Evolutionary conservation across 2,888 invertebrate species (phyloP).

Genomic region (Drepana falcataria): DNA sequence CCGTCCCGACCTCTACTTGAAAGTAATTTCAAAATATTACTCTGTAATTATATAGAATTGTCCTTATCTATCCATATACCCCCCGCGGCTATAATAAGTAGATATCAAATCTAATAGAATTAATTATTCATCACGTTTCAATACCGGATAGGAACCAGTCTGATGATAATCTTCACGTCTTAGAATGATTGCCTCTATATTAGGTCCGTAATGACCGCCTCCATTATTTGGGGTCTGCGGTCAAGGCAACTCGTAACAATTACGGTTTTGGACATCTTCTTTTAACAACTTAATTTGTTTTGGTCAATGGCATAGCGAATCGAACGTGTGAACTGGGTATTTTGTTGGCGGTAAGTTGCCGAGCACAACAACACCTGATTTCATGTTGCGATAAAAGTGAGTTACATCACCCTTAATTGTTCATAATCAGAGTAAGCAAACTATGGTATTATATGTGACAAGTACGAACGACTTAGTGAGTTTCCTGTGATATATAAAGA

Average conservation of each 20-base stretch:
- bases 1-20: constrained; percentile 9
- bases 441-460: constrained; percentile 44
- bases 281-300: constrained; percentile 3
- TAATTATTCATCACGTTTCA: constrained; percentile 43
- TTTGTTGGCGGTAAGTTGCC: constrained; percentile 12
- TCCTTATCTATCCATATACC: constrained; percentile 25
- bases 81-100: constrained; percentile 39
- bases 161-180: constrained; percentile 29
- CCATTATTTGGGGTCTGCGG: constrained; percentile 34
- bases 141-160: constrained; percentile 50
- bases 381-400: constrained; percentile 25
- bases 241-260: constrained; percentile 34
- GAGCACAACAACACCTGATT: constrained; percentile 24
- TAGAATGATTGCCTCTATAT: constrained; percentile 26
- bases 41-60: constrained; percentile 21
- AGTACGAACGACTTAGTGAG: constrained; percentile 42
- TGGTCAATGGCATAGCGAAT: background rate
- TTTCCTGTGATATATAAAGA: constrained; percentile 34
- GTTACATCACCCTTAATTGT: constrained; percentile 52
- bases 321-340: constrained; percentile 1
- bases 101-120: constrained; percentile 36
- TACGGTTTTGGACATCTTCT: constrained; percentile 6
- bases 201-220: constrained; percentile 24
- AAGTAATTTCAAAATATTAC: constrained; percentile 18
- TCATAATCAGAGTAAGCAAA: constrained; percentile 52